phyloP scores from a whole-genome alignment of 2,888 invertebrate genomes.

The Drosophila monieri region DNA sequence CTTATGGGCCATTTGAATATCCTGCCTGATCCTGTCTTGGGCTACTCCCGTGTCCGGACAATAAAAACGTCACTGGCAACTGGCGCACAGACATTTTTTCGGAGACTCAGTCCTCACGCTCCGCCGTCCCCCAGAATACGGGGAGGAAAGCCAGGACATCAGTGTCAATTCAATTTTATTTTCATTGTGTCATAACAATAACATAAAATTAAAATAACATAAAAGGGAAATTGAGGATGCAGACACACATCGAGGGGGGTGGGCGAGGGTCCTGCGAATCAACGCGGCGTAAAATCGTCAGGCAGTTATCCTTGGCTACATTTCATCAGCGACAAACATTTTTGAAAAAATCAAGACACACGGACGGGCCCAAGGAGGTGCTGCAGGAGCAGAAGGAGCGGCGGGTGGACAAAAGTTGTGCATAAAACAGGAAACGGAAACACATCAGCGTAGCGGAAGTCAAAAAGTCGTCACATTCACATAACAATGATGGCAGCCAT shows the following conservation, averaged over 20 bases:
- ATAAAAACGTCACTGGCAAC: slow-evolving; percentile 83
- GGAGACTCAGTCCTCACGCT: slow-evolving; percentile 42
- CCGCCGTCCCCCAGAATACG: slow-evolving; percentile 1
- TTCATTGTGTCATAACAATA: slow-evolving; percentile 84
- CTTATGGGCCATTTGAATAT: slow-evolving; percentile 80
- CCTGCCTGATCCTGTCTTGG: slow-evolving; percentile 53
- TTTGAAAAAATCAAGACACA: slow-evolving; percentile 26
- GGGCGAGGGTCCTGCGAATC: slow-evolving; percentile 65
- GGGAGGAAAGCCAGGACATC: slow-evolving; percentile 55
- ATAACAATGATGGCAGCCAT: slow-evolving; percentile 76
- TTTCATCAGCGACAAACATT: slow-evolving; percentile 48
- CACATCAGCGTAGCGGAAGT: slow-evolving; percentile 83
- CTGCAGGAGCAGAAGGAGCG: slow-evolving; percentile 32
- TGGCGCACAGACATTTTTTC: slow-evolving; percentile 57
- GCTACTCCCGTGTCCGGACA: slow-evolving; percentile 67
- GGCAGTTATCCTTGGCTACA: slow-evolving; percentile 51
- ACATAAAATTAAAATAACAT: slow-evolving; percentile 84
- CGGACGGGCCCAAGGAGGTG: slow-evolving; percentile 25
- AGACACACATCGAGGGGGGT: slow-evolving; percentile 19
- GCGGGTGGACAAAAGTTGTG: slow-evolving; percentile 60
- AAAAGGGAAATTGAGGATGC: slow-evolving; percentile 84
- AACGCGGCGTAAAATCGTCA: slow-evolving; percentile 81
- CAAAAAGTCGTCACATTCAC: slow-evolving; percentile 81
- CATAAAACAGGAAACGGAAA: slow-evolving; percentile 82
- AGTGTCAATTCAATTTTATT: slow-evolving; percentile 84